Evolutionary conservation across 2,113 vertebrate species (phyloP).

Genomic region (Spermophilus dauricus): DNA sequence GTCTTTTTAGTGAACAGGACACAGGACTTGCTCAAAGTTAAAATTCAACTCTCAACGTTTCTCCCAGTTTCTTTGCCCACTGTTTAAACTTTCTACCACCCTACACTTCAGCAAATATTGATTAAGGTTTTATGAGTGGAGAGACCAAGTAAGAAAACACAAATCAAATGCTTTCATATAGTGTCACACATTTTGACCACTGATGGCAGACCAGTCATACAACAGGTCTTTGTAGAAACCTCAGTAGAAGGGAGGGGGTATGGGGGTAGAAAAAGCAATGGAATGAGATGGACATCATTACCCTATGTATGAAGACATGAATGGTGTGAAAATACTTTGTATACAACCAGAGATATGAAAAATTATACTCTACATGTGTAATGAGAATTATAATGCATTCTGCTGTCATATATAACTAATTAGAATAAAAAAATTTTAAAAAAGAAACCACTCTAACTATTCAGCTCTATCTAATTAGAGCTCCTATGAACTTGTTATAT

Average conservation of each 20-base stretch:
- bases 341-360: too few relatives aligned
- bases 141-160: constrained; percentile 46
- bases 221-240: not conserved
- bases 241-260: not conserved
- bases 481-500: not conserved
- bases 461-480: constrained; percentile 5
- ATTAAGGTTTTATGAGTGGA: constrained; percentile 61
- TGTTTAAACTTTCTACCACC: constrained; percentile 34
- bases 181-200: not conserved
- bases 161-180: constrained; percentile 33
- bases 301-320: too few relatives aligned
- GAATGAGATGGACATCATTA: too few relatives aligned
- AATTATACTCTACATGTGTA: too few relatives aligned
- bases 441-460: not conserved
- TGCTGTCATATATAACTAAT: too few relatives aligned
- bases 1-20: not conserved
- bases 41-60: constrained; percentile 70
- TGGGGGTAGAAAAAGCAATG: too few relatives aligned
- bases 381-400: too few relatives aligned
- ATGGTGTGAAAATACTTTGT: too few relatives aligned
- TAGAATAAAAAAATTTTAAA: too few relatives aligned
- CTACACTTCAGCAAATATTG: constrained; percentile 66
- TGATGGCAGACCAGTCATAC: not conserved
- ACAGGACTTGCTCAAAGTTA: constrained; percentile 58
- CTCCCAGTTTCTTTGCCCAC: constrained; percentile 60